phyloP scores from a whole-genome alignment of 2,888 invertebrate species.

The Timema podura region DNA sequence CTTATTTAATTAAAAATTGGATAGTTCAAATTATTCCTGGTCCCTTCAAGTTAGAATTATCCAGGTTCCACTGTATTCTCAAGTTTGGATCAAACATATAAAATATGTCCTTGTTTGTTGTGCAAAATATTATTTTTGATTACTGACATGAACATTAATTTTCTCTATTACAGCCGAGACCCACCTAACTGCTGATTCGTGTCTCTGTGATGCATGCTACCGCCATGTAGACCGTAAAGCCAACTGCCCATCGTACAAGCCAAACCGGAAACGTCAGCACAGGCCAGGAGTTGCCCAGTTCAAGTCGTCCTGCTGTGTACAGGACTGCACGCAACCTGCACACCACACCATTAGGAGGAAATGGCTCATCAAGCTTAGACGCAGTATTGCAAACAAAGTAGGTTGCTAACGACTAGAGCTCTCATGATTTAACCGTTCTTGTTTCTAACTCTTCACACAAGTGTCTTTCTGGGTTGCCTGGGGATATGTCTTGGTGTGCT shows the following conservation, averaged over 20 bases:
- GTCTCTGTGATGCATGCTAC: slow-evolving; percentile 83
- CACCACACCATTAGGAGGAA: slow-evolving; percentile 65
- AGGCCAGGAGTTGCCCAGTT: slow-evolving; percentile 17
- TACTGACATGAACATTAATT: background rate
- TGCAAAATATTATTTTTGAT: too few species aligned
- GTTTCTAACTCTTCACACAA: too few species aligned
- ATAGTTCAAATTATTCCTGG: too few species aligned
- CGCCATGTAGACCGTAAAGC: slow-evolving; percentile 80
- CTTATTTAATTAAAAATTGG: too few species aligned
- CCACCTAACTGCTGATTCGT: slow-evolving; percentile 77
- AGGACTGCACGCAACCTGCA: slow-evolving; percentile 56
- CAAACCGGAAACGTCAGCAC: slow-evolving; percentile 51
- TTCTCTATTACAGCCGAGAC: slow-evolving; percentile 59
- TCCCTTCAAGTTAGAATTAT: too few species aligned
- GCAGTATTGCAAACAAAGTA: slow-evolving; percentile 56
- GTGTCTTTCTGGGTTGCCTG: too few species aligned
- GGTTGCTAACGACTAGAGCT: background rate
- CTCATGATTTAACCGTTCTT: background rate
- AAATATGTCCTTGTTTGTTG: too few species aligned
- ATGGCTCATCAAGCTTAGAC: slow-evolving; percentile 67
- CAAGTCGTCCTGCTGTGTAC: slow-evolving; percentile 57
- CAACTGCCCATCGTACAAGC: slow-evolving; percentile 36
- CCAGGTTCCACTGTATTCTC: too few species aligned
- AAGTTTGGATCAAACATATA: too few species aligned
- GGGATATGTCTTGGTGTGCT: too few species aligned